Conservation (phyloP, 2,113 vertebrate genomes). For the Pluvianellus socialis region DNA sequence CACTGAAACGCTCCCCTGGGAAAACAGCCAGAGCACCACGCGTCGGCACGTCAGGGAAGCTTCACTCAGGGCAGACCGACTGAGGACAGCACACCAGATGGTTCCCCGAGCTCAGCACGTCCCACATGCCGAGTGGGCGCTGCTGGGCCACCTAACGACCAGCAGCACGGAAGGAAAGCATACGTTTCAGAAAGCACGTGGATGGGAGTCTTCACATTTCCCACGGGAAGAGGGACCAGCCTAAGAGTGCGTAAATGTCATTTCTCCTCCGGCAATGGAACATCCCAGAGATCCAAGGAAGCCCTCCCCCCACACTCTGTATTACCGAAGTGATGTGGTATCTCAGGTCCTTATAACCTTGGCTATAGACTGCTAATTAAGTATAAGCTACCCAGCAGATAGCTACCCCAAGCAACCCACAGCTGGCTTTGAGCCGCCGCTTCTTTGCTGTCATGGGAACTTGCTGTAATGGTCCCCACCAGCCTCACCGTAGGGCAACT, state of each 20-base stretch:
- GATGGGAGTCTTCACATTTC: rapidly evolving
- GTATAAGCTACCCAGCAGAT: neutral
- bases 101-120: neutral
- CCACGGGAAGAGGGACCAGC: neutral
- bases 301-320: no score
- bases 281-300: neutral
- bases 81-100: neutral
- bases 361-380: neutral
- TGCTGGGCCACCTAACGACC: neutral
- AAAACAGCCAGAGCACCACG: neutral
- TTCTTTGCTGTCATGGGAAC: neutral
- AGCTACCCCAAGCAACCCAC: neutral
- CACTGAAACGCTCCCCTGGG: neutral
- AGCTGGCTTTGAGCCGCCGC: neutral
- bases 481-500: neutral
- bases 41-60: no score
- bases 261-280: neutral
- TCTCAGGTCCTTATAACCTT: neutral
- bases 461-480: neutral
- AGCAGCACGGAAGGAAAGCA: neutral
- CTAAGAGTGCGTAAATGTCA: rapidly evolving
- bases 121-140: neutral
- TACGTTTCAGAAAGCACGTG: neutral
- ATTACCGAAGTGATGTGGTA: neutral
- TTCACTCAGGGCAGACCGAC: neutral